phyloP scores from a whole-genome alignment of 2,797 vertebrate species.

The Lithobates sylvaticus region DNA sequence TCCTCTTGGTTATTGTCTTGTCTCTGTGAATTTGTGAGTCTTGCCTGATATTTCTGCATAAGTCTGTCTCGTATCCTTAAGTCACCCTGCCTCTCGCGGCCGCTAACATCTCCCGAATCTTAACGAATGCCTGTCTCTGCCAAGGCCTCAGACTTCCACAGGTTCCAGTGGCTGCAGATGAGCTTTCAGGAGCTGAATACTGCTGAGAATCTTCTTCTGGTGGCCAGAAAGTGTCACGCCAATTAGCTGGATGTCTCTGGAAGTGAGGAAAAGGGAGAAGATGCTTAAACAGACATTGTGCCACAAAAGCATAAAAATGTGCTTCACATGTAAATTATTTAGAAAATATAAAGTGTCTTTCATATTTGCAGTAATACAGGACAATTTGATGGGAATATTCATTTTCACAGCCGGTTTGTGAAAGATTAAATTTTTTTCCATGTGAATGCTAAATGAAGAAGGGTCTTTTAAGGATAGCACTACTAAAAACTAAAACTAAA shows the following conservation, averaged over 20 bases:
- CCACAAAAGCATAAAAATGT: not conserved
- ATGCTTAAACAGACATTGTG: no score
- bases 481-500: not conserved
- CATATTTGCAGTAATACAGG: not conserved
- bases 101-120: not conserved
- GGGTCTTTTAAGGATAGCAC: not conserved
- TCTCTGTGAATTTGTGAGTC: not conserved
- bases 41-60: not conserved
- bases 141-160: slow-evolving; percentile 37
- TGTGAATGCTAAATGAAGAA: not conserved
- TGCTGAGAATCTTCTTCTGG: slow-evolving; percentile 93
- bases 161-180: slow-evolving; percentile 54
- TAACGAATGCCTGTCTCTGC: not conserved
- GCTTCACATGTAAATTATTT: not conserved
- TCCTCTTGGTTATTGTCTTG: not conserved
- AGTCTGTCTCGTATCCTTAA: not conserved
- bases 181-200: slow-evolving; percentile 81
- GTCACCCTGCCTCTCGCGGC: not conserved
- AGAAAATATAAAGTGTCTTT: not conserved
- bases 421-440: not conserved
- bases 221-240: slow-evolving; percentile 93
- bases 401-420: not conserved
- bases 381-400: not conserved
- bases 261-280: slow-evolving; percentile 58
- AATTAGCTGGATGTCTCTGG: slow-evolving; percentile 90